Evolutionary conservation across 2,888 invertebrate species (phyloP).

Genomic region (Trichacis sp.): DNA sequence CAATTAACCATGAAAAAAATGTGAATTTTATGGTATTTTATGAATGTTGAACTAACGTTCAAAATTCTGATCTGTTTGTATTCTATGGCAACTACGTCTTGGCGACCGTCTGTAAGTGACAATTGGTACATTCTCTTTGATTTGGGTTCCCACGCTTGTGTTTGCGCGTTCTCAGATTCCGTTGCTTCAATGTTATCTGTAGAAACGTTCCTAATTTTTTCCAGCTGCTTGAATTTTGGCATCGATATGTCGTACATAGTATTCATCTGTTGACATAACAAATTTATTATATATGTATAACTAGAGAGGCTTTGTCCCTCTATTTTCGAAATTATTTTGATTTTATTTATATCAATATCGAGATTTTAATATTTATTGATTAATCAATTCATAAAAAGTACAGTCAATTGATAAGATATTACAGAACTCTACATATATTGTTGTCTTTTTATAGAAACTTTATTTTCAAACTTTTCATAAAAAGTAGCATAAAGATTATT

Average conservation of each 20-base stretch:
- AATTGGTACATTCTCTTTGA: conserved; percentile 78
- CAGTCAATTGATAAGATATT: too few species aligned
- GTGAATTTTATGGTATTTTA: too few species aligned
- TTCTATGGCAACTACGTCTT: conserved; percentile 79
- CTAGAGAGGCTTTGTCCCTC: too few species aligned
- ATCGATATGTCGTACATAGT: conserved; percentile 66
- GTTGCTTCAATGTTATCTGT: conserved; percentile 72
- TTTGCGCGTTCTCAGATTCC: conserved; percentile 72
- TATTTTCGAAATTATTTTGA: conserved; percentile 6
- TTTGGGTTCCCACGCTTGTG: conserved; percentile 72
- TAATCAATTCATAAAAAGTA: too few species aligned
- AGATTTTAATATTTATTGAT: neutral
- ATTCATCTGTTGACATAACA: conserved; percentile 59
- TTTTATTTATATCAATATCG: neutral
- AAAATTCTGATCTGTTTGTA: conserved; percentile 74
- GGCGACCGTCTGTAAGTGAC: conserved; percentile 80
- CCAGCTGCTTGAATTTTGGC: conserved; percentile 63
- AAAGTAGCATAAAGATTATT: too few species aligned
- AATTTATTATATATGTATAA: too few species aligned
- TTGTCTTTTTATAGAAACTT: too few species aligned
- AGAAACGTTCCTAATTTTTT: conserved; percentile 69
- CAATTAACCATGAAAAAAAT: too few species aligned
- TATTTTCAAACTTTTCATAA: too few species aligned
- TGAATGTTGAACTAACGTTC: conserved; percentile 66
- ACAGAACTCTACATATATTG: too few species aligned